These are phyloP conservation scores for Dioctria linearis DNA, from an alignment of 2,888 invertebrate species.

Conservation along the genomic window DNA sequence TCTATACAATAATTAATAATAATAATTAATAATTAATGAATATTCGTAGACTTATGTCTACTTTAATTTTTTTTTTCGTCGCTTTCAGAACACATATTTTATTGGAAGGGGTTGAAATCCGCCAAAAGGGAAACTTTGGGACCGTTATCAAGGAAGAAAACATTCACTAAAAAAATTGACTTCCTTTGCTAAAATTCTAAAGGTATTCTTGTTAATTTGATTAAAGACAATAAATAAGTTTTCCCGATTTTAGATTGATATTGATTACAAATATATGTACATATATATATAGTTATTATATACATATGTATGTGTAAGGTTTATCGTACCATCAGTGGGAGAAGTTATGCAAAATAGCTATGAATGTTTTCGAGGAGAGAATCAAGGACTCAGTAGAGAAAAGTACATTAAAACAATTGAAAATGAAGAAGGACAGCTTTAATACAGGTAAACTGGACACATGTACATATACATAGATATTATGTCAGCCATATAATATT, in stretches of 20 bases:
- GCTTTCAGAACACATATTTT: conserved; percentile 33
- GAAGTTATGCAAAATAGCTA: neutral
- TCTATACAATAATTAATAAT: no score
- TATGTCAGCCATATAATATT: no score
- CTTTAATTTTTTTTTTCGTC: neutral
- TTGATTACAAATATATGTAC: neutral
- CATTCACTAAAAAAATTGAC: no score
- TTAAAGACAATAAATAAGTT: no score
- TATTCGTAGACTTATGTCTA: no score
- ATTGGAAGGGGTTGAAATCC: conserved; percentile 1
- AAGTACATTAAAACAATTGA: accelerated
- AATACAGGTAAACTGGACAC: neutral
- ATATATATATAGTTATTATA: neutral
- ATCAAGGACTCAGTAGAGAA: neutral
- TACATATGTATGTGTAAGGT: accelerated
- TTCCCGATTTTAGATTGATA: no score
- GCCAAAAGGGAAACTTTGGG: conserved; percentile 33
- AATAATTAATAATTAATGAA: no score
- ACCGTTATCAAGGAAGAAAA: conserved; percentile 24
- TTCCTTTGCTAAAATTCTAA: no score
- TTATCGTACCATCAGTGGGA: no score
- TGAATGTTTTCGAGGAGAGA: neutral
- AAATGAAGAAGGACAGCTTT: neutral
- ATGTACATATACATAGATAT: neutral
- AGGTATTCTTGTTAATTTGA: no score